Evolutionary conservation across 2,113 vertebrate genomes (phyloP).

Genomic region (Seriola dumerili): DNA sequence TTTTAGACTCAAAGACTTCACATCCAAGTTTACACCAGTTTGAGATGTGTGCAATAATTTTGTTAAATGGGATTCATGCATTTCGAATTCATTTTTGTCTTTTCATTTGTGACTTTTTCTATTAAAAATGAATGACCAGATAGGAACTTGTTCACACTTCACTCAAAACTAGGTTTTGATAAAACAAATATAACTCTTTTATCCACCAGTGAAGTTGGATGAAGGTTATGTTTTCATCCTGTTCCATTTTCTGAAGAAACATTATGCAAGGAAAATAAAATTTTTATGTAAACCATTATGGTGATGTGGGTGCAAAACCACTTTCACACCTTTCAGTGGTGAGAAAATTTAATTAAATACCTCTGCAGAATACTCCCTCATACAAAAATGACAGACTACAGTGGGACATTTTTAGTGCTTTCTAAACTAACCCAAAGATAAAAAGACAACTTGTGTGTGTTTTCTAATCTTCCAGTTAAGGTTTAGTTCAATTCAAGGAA

Average conservation of each 20-base stretch:
- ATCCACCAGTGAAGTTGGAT: background rate
- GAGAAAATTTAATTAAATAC: background rate
- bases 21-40: background rate
- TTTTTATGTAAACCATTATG: background rate
- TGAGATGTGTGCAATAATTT: too few relatives aligned
- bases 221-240: background rate
- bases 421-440: background rate
- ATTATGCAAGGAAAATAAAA: background rate
- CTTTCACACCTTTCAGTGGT: background rate
- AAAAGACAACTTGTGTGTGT: background rate
- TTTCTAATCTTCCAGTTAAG: background rate
- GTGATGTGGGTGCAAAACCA: background rate
- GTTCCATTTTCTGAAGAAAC: background rate
- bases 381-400: background rate
- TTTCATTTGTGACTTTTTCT: background rate
- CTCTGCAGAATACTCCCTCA: background rate
- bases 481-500: background rate
- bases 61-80: background rate
- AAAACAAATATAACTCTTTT: background rate
- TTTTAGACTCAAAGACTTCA: background rate
- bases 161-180: background rate
- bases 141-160: background rate
- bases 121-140: background rate
- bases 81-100: background rate
- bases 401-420: background rate